Conservation (phyloP, 2,113 vertebrate species). For the Gavialis gangeticus region DNA sequence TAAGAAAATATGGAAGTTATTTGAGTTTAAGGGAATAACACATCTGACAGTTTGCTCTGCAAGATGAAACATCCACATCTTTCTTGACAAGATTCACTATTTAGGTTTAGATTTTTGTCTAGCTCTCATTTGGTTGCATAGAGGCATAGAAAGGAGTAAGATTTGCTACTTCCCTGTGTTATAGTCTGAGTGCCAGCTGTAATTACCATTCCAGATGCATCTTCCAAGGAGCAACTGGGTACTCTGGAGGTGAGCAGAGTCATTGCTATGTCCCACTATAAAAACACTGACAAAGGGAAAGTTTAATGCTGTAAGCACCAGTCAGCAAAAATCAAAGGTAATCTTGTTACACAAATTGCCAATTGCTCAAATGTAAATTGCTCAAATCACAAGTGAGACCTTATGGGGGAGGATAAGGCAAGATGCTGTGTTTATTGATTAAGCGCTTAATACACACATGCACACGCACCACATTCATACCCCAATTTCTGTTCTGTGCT, state of each 20-base stretch:
- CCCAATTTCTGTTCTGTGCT: too few relatives aligned
- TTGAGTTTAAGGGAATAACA: neutral
- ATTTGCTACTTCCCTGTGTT: neutral
- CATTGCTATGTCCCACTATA: fast-evolving
- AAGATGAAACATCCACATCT: neutral
- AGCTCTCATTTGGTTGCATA: neutral
- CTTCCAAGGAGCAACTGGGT: neutral
- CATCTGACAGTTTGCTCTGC: neutral
- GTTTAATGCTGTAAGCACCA: neutral
- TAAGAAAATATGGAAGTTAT: neutral
- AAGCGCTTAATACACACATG: too few relatives aligned
- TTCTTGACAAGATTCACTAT: neutral
- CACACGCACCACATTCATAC: too few relatives aligned
- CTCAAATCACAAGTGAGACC: too few relatives aligned
- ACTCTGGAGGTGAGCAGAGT: neutral
- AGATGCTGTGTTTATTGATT: too few relatives aligned
- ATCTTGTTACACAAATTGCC: too few relatives aligned
- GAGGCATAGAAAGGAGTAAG: neutral
- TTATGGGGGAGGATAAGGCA: too few relatives aligned
- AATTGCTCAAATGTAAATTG: too few relatives aligned
- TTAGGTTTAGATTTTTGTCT: neutral
- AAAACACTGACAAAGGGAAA: neutral
- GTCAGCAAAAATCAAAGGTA: neutral
- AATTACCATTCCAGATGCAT: neutral
- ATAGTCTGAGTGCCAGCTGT: neutral